Percentiles rank a stretch among this genome's conserved stretches.
Conservation (phyloP, 2,797 vertebrate genomes). For the Sebastes trivittatus region DNA sequence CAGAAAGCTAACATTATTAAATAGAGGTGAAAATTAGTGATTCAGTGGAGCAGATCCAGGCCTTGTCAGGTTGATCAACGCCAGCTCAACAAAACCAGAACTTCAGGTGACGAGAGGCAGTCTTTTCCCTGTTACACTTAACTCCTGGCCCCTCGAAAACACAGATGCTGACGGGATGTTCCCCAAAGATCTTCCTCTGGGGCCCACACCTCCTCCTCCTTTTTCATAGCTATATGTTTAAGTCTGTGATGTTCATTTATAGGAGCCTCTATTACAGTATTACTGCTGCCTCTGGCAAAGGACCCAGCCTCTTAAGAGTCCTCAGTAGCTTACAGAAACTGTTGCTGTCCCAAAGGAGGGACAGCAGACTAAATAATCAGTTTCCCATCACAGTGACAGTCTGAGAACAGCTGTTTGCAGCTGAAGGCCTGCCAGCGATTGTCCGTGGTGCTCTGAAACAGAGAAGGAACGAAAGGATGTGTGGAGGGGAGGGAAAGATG, state of each 20-base stretch:
- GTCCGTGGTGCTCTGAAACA: conserved; percentile 42
- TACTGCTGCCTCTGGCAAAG: conserved; percentile 58
- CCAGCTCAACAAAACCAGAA: conserved; percentile 50
- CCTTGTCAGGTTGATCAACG: conserved; percentile 47
- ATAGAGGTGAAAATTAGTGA: background rate
- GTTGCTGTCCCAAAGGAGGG: conserved; percentile 58
- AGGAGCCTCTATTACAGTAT: conserved; percentile 34
- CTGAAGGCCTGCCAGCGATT: conserved; percentile 68
- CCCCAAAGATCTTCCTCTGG: conserved; percentile 23
- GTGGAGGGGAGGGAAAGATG: conserved; percentile 27
- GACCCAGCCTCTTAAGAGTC: conserved; percentile 50
- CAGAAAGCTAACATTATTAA: background rate
- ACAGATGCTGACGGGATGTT: conserved; percentile 62
- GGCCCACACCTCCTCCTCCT: conserved; percentile 14
- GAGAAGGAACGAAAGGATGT: conserved; percentile 28
- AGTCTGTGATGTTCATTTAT: conserved; percentile 64
- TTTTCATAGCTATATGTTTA: conserved; percentile 57
- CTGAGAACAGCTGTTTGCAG: conserved; percentile 79
- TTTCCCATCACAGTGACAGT: conserved; percentile 67
- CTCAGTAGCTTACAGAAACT: conserved; percentile 54
- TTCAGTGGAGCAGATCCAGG: background rate
- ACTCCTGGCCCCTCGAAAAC: conserved; percentile 7
- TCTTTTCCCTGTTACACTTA: background rate
- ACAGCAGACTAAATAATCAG: conserved; percentile 81
- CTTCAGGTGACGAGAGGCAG: conserved; percentile 63